phyloP scores from a whole-genome alignment of 1,140 invertebrate species.

The Diorhabda elongata region DNA sequence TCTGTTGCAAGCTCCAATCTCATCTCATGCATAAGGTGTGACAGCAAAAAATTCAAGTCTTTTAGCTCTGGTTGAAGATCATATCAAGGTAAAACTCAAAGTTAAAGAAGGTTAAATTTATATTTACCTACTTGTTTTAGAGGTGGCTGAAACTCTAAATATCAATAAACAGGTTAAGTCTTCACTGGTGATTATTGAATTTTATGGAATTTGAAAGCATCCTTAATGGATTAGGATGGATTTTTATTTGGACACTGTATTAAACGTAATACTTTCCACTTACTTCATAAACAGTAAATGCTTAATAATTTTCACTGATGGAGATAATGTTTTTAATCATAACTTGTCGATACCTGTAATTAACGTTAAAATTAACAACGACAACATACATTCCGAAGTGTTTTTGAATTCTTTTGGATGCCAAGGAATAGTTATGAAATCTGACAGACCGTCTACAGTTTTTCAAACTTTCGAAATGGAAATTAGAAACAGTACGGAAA shows the following conservation, averaged over 20 bases:
- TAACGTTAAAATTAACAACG: conserved; percentile 15
- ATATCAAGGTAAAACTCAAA: no score
- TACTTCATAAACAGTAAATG: conserved; percentile 31
- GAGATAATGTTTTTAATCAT: conserved; percentile 23
- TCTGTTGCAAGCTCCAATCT: no score
- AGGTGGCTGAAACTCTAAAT: no score
- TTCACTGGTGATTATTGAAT: no score
- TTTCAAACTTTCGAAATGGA: conserved; percentile 30
- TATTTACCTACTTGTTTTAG: no score
- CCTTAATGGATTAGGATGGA: conserved; percentile 1
- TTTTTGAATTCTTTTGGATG: conserved; percentile 34
- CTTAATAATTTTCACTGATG: conserved; percentile 29
- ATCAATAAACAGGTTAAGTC: no score
- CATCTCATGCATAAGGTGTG: no score
- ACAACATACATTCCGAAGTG: conserved; percentile 15
- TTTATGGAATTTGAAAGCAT: no score
- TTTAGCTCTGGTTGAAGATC: no score
- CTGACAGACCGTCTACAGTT: conserved; percentile 15
- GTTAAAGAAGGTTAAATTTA: no score
- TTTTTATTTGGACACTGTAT: conserved; percentile 9
- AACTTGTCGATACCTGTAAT: conserved; percentile 20
- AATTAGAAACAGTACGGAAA: conserved; percentile 27
- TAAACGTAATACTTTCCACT: conserved; percentile 26
- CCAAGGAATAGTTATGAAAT: conserved; percentile 32
- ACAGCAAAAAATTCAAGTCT: no score